Conservation (phyloP, 2,113 vertebrate species). For the Terrapene triunguis region DNA sequence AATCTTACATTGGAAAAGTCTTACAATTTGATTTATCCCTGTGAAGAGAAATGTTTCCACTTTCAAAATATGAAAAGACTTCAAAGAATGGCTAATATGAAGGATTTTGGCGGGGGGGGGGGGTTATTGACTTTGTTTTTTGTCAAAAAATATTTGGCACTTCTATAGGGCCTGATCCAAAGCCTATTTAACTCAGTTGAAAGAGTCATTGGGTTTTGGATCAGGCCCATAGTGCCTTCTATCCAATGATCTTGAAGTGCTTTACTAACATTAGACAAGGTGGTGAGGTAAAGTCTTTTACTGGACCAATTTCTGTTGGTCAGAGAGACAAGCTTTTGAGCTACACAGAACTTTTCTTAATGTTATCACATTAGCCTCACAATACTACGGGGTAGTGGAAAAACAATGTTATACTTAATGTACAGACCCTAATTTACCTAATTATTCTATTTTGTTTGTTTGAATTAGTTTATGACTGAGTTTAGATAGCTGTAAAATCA, state of each 20-base stretch:
- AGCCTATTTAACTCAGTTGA: too few relatives aligned
- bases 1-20: background rate
- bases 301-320: background rate
- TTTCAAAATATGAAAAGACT: background rate
- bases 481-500: background rate
- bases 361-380: background rate
- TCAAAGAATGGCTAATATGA: background rate
- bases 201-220: background rate
- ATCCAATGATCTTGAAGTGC: background rate
- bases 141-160: background rate
- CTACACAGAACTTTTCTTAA: background rate
- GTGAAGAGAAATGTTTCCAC: background rate
- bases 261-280: background rate
- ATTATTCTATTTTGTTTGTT: background rate
- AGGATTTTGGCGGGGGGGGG: background rate
- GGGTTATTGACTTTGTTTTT: background rate
- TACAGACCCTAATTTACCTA: background rate
- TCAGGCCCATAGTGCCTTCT: background rate
- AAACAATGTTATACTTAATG: background rate
- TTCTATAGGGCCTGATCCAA: background rate
- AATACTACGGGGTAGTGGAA: background rate
- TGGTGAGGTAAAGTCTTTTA: background rate
- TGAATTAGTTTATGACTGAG: background rate
- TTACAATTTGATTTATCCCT: background rate
- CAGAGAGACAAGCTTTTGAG: background rate